Evolutionary conservation across 2,888 invertebrate genomes (phyloP).

Genomic region (Lycaena phlaeas): DNA sequence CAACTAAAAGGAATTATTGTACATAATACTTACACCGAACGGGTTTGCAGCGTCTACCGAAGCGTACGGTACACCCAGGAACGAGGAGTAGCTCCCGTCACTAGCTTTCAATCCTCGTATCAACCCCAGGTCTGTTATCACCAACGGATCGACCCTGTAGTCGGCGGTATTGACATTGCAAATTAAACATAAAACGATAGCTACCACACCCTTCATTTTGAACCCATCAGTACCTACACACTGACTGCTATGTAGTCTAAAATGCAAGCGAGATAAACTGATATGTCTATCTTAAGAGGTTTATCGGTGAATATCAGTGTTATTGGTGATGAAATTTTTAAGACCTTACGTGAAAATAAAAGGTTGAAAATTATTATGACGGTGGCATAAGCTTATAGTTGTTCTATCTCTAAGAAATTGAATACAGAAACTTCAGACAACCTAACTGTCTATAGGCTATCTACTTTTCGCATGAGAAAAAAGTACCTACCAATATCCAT

Average conservation of each 20-base stretch:
- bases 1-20: too few species aligned
- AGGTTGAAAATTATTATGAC: too few species aligned
- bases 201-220: constrained; percentile 28
- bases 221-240: too few species aligned
- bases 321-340: too few species aligned
- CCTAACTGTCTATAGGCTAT: too few species aligned
- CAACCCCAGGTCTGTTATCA: constrained; percentile 49
- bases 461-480: too few species aligned
- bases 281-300: constrained; percentile 10
- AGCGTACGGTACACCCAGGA: constrained; percentile 59
- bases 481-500: too few species aligned
- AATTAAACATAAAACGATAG: constrained; percentile 23
- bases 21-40: constrained; percentile 66
- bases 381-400: too few species aligned
- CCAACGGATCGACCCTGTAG: constrained; percentile 52
- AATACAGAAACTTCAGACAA: too few species aligned
- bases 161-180: constrained; percentile 25
- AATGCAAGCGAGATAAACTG: constrained; percentile 14
- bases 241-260: too few species aligned
- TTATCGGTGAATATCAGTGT: not conserved
- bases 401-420: too few species aligned
- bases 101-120: constrained; percentile 46
- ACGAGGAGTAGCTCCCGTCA: constrained; percentile 51
- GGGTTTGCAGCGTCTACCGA: constrained; percentile 45
- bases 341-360: too few species aligned